These are phyloP conservation scores for Paedocypris sp. DNA, from an alignment of 2,113 vertebrate species.

Conservation along the genomic window DNA sequence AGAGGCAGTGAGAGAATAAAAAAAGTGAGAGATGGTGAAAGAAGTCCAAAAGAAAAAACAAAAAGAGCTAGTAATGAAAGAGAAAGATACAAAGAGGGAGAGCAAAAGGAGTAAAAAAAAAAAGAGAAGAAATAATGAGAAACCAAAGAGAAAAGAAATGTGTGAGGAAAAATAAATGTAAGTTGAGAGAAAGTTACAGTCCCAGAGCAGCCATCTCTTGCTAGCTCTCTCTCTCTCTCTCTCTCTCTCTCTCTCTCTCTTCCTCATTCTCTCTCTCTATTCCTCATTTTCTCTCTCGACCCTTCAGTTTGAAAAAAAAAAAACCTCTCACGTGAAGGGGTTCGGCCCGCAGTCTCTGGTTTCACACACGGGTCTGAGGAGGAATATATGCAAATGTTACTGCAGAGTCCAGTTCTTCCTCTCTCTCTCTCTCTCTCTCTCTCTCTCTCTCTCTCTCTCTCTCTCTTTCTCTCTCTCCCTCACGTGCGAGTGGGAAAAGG, in stretches of 20 bases:
- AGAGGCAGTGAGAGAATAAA: too few relatives aligned
- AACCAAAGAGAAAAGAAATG: background rate
- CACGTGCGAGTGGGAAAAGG: background rate
- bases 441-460: slow-evolving; percentile 24
- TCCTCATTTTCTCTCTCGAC: too few relatives aligned
- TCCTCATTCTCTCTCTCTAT: too few relatives aligned
- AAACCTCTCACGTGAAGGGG: background rate
- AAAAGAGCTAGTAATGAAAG: too few relatives aligned
- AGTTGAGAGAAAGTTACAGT: background rate
- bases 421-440: slow-evolving; percentile 15
- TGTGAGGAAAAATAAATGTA: background rate
- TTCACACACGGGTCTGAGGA: background rate
- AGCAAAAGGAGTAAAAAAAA: too few relatives aligned
- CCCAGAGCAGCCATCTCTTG: too few relatives aligned
- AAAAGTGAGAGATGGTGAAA: too few relatives aligned
- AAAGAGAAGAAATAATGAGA: background rate
- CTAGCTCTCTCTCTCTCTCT: too few relatives aligned
- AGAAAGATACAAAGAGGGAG: too few relatives aligned
- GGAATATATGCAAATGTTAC: slow-evolving; percentile 5
- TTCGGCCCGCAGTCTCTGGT: slow-evolving; percentile 6
- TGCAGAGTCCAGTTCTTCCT: slow-evolving; percentile 1
- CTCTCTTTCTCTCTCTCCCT: background rate
- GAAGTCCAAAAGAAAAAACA: too few relatives aligned
- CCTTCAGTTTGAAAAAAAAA: background rate
- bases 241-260: too few relatives aligned